Evolutionary conservation across 2,797 vertebrate genomes (phyloP).

Genomic region (Nasua narica): DNA sequence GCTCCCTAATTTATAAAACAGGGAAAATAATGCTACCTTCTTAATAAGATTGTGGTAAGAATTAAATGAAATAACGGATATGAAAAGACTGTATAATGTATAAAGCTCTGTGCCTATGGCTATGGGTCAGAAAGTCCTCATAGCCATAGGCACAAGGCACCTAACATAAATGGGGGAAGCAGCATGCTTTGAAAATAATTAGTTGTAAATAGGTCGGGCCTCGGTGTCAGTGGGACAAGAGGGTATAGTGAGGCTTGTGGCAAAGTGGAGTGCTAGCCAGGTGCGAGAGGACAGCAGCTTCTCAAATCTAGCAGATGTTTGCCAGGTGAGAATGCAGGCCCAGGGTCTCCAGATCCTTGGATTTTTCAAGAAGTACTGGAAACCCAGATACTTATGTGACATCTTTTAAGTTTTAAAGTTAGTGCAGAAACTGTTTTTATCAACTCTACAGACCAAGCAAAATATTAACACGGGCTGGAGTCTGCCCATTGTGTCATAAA

Average conservation of each 20-base stretch:
- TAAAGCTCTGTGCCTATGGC: too few relatives aligned
- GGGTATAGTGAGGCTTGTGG: not conserved
- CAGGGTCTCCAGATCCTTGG: not conserved
- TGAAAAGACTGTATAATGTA: not conserved
- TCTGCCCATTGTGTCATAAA: not conserved
- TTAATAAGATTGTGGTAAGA: not conserved
- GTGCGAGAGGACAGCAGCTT: not conserved
- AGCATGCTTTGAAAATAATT: not conserved
- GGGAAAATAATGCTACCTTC: not conserved
- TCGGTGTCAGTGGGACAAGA: not conserved
- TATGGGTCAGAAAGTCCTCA: not conserved
- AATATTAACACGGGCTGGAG: not conserved
- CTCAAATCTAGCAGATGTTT: not conserved
- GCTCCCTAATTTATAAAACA: not conserved
- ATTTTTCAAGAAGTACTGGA: not conserved
- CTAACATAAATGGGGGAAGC: not conserved
- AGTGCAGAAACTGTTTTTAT: not conserved
- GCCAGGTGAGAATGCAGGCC: not conserved
- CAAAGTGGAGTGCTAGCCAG: not conserved
- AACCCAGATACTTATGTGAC: not conserved
- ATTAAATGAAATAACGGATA: not conserved
- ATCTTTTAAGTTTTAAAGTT: not conserved
- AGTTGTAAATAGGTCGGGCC: not conserved
- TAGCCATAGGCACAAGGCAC: not conserved
- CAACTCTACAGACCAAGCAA: not conserved